Conservation (phyloP, 2,797 vertebrate species). For the Hoplostethus atlanticus region DNA sequence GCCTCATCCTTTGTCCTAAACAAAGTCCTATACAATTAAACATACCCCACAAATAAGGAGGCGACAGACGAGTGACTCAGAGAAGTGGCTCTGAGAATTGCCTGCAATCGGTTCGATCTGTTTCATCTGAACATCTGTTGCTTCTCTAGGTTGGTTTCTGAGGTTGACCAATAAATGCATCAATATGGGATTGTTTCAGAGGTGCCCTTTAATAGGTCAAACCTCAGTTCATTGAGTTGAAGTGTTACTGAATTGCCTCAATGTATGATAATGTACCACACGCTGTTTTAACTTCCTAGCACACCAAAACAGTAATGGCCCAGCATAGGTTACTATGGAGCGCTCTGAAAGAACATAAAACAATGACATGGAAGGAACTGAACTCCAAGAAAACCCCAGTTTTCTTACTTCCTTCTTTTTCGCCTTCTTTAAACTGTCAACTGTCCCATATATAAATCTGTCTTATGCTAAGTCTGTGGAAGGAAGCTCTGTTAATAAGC, state of each 20-base stretch:
- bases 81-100: conserved; percentile 24
- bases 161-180: conserved; percentile 62
- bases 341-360: not conserved
- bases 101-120: not conserved
- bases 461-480: not conserved
- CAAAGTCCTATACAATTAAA: conserved; percentile 25
- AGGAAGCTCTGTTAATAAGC: not conserved
- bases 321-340: not conserved
- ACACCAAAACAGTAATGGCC: not conserved
- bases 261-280: conserved; percentile 24
- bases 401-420: not conserved
- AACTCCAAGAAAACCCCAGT: not conserved
- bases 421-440: not conserved
- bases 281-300: conserved; percentile 20
- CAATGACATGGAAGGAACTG: not conserved
- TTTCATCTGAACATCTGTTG: conserved; percentile 57
- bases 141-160: conserved; percentile 59
- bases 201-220: conserved; percentile 51
- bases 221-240: conserved; percentile 26
- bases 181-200: conserved; percentile 57
- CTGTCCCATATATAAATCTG: conserved; percentile 8
- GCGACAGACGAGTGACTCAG: conserved; percentile 16
- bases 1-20: not conserved
- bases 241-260: conserved; percentile 35
- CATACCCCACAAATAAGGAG: conserved; percentile 15